Base-by-base conservation (phyloP, 2,113 vertebrate genomes). In the Pteronura brasiliensis region DNA sequence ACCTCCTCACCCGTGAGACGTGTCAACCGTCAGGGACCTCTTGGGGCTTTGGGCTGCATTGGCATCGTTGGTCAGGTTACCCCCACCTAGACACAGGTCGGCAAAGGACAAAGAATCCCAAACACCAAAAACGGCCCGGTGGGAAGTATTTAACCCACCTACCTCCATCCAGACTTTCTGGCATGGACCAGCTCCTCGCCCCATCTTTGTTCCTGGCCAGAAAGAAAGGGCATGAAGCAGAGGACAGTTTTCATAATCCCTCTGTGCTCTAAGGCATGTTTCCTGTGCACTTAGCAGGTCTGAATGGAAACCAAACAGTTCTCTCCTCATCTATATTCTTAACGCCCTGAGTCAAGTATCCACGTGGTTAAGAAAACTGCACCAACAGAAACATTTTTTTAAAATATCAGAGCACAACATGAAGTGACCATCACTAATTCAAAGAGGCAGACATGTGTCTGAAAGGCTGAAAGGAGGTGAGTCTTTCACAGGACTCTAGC, bases 231-330 rank as follows among this genome's bases (percentile, higher is more conserved):
- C 87, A 90, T 44, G 77, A 65, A 84, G 87, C n/a, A 59, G 36
- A 39, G 36, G 84, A 77, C 52, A 69, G 95, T 93, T 97, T 95
- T 79, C 59, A 67, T 97, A 94, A 98, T 65, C 84, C 95, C 92
- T 82, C 84, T 95, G 76, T 63, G 92, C 95, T 94, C 65, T 23
- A 91, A 97, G 91, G 95, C 98, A 79, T 97, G 97, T 98, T 98
- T 98, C 98, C 98, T 97, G 97, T 98, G 97, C 92, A 97, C 98
- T 98, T 98, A 97, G 97, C 69, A 77, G 96, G 92, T 94, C 97
- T 98, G 98, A 98, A 98, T 98, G 98, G 98, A 98, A 99, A 98
- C 97, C 98, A 98, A 98, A 98, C 97, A 97, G 94, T 69, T 81
- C 90, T 98, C 97, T 95, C 89, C 89, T 95, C 93, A 92, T 95